These are phyloP conservation scores for Gallinago paraguaiae DNA, from an alignment of 2,113 vertebrate species.

Conservation along the genomic window DNA sequence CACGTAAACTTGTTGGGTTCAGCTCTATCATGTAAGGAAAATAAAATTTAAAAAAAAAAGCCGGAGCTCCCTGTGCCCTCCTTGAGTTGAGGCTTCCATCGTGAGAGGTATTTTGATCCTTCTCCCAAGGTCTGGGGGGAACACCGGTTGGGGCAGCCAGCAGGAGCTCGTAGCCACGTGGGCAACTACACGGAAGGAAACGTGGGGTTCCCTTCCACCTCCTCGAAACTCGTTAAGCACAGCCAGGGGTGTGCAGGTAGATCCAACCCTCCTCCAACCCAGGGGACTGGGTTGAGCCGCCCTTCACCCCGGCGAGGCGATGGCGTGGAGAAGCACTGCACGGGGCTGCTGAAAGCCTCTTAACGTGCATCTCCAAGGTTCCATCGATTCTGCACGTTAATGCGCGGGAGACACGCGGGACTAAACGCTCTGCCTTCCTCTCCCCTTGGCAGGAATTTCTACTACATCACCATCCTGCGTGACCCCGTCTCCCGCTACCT, in stretches of 20 bases:
- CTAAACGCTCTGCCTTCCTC: conserved; percentile 11
- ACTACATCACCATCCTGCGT: conserved; percentile 96
- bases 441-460: conserved; percentile 85
- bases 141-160: too few species aligned
- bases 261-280: not conserved
- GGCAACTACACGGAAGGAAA: not conserved
- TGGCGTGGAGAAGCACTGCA: rapidly evolving
- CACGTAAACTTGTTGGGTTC: not conserved
- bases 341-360: not conserved
- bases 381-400: not conserved
- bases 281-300: rapidly evolving
- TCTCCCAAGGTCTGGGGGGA: not conserved
- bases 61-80: not conserved
- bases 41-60: not conserved
- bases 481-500: conserved; percentile 94
- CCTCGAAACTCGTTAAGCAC: not conserved
- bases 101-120: not conserved
- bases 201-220: not conserved
- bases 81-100: not conserved
- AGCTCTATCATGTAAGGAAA: not conserved
- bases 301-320: not conserved
- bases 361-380: not conserved
- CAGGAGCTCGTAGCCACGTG: rapidly evolving
- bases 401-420: rapidly evolving
- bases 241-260: not conserved